Percentiles rank a stretch among this genome's conserved stretches.
phyloP scores from a whole-genome alignment of 2,888 invertebrate genomes.

The Chrysolina haemoptera region DNA sequence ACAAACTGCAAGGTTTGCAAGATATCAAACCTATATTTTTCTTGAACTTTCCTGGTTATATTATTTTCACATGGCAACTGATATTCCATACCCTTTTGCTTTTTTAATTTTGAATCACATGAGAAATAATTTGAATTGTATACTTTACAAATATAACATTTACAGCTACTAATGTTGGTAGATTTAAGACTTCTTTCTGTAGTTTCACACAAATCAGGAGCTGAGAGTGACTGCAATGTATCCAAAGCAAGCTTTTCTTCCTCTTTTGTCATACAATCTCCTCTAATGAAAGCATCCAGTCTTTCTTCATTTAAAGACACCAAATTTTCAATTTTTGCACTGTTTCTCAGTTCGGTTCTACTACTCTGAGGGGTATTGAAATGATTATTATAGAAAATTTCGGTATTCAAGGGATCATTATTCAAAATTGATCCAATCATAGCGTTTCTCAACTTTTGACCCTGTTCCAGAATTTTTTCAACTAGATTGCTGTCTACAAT shows the following conservation, averaged over 20 bases:
- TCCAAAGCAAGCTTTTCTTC: slow-evolving; percentile 69
- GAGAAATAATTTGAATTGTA: slow-evolving; percentile 59
- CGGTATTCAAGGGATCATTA: slow-evolving; percentile 64
- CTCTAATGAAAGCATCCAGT: slow-evolving; percentile 64
- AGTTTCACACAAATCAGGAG: slow-evolving; percentile 63
- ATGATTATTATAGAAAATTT: slow-evolving; percentile 54
- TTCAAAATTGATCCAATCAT: slow-evolving; percentile 68
- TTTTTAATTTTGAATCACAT: slow-evolving; percentile 53
- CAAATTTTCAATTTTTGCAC: slow-evolving; percentile 10
- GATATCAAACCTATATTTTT: slow-evolving; percentile 45
- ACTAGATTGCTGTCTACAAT: slow-evolving; percentile 49
- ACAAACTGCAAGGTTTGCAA: slow-evolving; percentile 62
- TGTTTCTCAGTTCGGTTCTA: slow-evolving; percentile 31
- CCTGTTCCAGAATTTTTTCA: slow-evolving; percentile 61
- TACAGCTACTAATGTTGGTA: slow-evolving; percentile 52
- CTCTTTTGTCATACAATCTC: slow-evolving; percentile 66
- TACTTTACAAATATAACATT: slow-evolving; percentile 63
- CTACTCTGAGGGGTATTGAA: slow-evolving; percentile 48
- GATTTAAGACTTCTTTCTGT: slow-evolving; percentile 57
- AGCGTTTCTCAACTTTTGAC: slow-evolving; percentile 65
- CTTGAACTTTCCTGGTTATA: slow-evolving; percentile 48
- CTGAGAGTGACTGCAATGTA: slow-evolving; percentile 67
- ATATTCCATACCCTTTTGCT: neutral
- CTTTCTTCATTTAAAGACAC: slow-evolving; percentile 52
- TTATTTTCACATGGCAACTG: slow-evolving; percentile 36